phyloP scores from a whole-genome alignment of 2,888 invertebrate genomes.

The Leptinotarsa juncta region DNA sequence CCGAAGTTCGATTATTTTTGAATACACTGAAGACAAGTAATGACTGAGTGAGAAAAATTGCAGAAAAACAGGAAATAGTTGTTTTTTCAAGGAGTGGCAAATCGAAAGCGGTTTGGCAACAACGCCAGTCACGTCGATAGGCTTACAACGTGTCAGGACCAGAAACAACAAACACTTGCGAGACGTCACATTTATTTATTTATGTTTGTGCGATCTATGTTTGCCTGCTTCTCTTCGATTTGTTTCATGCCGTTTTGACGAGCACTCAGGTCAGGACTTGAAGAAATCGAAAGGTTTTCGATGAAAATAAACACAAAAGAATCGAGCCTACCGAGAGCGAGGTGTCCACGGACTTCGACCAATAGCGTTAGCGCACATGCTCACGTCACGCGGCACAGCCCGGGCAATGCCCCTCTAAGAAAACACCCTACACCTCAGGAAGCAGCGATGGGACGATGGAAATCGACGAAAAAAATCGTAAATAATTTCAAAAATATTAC shows the following conservation, averaged over 20 bases:
- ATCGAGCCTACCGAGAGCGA: constrained; percentile 44
- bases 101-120: constrained; percentile 52
- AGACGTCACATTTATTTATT: background rate
- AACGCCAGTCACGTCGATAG: constrained; percentile 53
- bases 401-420: constrained; percentile 57
- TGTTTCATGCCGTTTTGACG: background rate
- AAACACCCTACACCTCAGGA: constrained; percentile 37
- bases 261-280: background rate
- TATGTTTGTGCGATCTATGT: background rate
- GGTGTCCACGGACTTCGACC: constrained; percentile 49
- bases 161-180: constrained; percentile 10
- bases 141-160: constrained; percentile 45
- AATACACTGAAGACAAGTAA: background rate
- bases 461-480: constrained; percentile 10
- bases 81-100: constrained; percentile 54
- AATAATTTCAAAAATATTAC: constrained; percentile 16
- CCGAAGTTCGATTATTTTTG: no score
- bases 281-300: background rate
- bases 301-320: constrained; percentile 54
- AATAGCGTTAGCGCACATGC: constrained; percentile 59
- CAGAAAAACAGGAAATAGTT: constrained; percentile 25
- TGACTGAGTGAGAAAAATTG: background rate
- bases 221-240: background rate
- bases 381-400: constrained; percentile 59
- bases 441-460: background rate